Percentiles rank a stretch among this genome's conserved stretches.
Evolutionary conservation across 2,113 vertebrate genomes (phyloP).

Genomic region (Lathamus discolor): DNA sequence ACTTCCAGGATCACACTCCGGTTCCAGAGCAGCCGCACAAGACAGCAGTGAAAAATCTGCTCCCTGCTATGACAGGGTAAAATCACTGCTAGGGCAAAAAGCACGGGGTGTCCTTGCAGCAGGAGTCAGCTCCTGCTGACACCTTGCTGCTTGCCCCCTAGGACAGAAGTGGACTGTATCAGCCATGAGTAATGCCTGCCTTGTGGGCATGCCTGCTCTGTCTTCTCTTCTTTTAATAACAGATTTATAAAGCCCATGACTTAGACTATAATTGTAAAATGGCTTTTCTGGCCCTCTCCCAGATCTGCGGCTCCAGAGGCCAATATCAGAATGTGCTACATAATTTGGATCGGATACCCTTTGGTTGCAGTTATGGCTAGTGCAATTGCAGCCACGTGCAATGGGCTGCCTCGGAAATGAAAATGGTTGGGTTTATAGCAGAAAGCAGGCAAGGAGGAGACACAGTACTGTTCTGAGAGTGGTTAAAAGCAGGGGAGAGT

Average conservation of each 20-base stretch:
- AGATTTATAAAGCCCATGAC: neutral
- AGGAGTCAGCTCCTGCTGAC: neutral
- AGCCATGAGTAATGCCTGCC: neutral
- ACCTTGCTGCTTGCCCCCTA: neutral
- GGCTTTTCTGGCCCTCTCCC: slow-evolving; percentile 35
- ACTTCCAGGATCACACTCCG: slow-evolving; percentile 20
- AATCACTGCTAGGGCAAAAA: neutral
- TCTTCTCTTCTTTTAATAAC: neutral
- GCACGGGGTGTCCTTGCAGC: neutral
- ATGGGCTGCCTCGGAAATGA: neutral
- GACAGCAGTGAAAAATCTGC: slow-evolving; percentile 2
- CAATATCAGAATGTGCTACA: neutral
- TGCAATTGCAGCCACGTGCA: neutral
- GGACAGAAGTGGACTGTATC: neutral
- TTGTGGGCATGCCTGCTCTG: neutral
- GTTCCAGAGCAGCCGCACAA: slow-evolving; percentile 47
- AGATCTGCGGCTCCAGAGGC: neutral
- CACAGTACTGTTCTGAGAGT: neutral
- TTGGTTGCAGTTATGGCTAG: neutral
- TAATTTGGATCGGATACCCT: neutral
- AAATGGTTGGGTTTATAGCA: neutral
- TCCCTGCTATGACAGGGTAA: neutral
- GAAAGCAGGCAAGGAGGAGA: neutral
- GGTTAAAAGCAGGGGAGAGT: slow-evolving; percentile 6
- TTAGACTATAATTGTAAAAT: slow-evolving; percentile 31